Conservation (phyloP, 1,140 invertebrate genomes). For the Melipona quadrifasciata region DNA sequence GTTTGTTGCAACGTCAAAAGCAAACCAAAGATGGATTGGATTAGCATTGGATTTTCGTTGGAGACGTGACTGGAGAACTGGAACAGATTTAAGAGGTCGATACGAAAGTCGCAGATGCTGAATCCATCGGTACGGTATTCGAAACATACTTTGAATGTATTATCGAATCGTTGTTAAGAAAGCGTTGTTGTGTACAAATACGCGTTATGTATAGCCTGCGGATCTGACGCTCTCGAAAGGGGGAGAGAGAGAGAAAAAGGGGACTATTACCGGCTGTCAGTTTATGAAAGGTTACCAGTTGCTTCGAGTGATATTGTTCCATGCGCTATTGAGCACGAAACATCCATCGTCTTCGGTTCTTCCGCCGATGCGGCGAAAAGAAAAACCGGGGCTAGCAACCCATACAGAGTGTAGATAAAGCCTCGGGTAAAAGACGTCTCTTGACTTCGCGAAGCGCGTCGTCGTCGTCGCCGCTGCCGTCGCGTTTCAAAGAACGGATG, state of each 20-base stretch:
- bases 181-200: background rate
- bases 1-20: no score
- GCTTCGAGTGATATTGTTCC: slow-evolving; percentile 29
- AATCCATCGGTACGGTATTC: background rate
- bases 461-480: no score
- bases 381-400: background rate
- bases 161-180: background rate
- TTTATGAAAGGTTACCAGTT: slow-evolving; percentile 32
- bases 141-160: background rate
- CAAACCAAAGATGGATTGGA: no score
- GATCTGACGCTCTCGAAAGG: background rate
- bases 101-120: background rate
- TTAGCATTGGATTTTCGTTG: no score
- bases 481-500: background rate
- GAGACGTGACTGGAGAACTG: background rate
- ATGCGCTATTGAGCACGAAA: slow-evolving; percentile 30
- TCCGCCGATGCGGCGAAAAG: slow-evolving; percentile 13
- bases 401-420: background rate
- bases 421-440: background rate
- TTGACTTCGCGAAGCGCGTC: background rate
- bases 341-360: slow-evolving; percentile 22
- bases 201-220: background rate
- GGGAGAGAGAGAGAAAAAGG: background rate
- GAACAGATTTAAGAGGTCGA: background rate
- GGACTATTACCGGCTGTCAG: slow-evolving; percentile 27